Evolutionary conservation across 2,888 invertebrate genomes (phyloP).

Genomic region (Gibbula magus): DNA sequence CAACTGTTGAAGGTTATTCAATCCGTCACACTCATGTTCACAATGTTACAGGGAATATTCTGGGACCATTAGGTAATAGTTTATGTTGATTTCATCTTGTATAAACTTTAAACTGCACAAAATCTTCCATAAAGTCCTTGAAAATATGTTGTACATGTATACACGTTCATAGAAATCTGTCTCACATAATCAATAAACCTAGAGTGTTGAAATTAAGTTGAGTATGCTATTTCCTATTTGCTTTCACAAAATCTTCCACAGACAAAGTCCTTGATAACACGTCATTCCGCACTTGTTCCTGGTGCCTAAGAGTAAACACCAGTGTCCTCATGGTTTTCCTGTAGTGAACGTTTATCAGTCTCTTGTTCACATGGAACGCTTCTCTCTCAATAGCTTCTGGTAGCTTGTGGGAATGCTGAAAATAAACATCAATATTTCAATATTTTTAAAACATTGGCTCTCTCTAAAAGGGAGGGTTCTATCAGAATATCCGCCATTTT

Average conservation of each 20-base stretch:
- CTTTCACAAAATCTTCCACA: constrained; percentile 59
- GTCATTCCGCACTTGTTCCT: constrained; percentile 52
- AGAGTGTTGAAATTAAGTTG: too few species aligned
- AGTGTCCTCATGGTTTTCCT: constrained; percentile 61
- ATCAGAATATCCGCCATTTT: too few species aligned
- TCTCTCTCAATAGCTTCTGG: constrained; percentile 67
- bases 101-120: background rate
- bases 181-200: background rate
- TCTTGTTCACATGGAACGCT: constrained; percentile 55
- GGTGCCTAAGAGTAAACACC: constrained; percentile 64
- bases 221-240: constrained; percentile 37
- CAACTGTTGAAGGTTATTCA: too few species aligned
- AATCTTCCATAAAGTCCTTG: background rate
- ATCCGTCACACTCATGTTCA: too few species aligned
- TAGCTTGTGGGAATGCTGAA: constrained; percentile 47
- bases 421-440: constrained; percentile 17
- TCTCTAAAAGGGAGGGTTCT: too few species aligned
- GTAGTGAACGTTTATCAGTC: constrained; percentile 53
- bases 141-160: background rate
- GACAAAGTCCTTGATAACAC: constrained; percentile 54
- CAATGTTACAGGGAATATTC: too few species aligned
- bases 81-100: too few species aligned
- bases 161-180: background rate
- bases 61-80: too few species aligned
- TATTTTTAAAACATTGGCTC: too few species aligned